Conservation (phyloP, 2,888 invertebrate species). For the Drosophila monieri region DNA sequence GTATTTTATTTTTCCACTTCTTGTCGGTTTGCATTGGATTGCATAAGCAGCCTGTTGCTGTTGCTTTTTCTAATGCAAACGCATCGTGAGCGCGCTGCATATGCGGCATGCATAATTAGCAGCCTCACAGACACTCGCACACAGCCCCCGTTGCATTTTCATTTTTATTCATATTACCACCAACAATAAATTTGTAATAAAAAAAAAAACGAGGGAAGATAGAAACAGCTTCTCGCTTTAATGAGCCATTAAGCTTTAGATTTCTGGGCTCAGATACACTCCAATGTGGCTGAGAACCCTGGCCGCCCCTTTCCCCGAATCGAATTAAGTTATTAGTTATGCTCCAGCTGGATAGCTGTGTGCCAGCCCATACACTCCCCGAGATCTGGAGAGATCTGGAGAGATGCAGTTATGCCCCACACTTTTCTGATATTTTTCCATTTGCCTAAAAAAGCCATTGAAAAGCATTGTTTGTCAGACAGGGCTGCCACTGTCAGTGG, state of each 20-base stretch:
- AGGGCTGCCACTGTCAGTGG: constrained; percentile 20
- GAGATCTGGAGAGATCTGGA: constrained; percentile 18
- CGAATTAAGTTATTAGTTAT: constrained; percentile 78
- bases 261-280: constrained; percentile 72
- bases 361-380: constrained; percentile 35
- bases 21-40: constrained; percentile 51
- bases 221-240: constrained; percentile 50
- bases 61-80: constrained; percentile 52
- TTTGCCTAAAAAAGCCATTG: background rate
- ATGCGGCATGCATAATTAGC: constrained; percentile 78
- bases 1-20: constrained; percentile 44
- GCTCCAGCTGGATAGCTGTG: constrained; percentile 56
- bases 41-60: constrained; percentile 68
- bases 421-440: background rate
- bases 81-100: constrained; percentile 50
- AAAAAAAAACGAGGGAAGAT: constrained; percentile 18
- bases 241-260: constrained; percentile 77
- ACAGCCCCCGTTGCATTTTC: constrained; percentile 61
- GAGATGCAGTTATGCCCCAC: background rate
- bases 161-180: constrained; percentile 70
- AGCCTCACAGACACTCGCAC: constrained; percentile 47
- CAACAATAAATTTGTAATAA: constrained; percentile 76
- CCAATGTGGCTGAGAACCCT: constrained; percentile 47
- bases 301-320: constrained; percentile 61
- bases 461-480: background rate